Evolutionary conservation across 1,140 invertebrate genomes (phyloP).

Genomic region (Halyomorpha halys): DNA sequence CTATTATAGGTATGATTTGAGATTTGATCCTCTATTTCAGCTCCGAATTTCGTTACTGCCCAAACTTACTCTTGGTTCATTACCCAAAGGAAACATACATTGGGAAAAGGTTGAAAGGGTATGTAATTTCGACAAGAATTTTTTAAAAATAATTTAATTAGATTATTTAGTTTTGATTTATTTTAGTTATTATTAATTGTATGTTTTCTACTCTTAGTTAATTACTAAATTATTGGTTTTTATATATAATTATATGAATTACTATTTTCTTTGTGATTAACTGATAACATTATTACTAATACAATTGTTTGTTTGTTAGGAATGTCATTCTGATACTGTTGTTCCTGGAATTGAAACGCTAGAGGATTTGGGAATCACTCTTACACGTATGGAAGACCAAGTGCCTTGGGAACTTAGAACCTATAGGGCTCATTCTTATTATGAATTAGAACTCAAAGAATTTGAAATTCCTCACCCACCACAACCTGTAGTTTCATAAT

Average conservation of each 20-base stretch:
- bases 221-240: no score
- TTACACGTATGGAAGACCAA: conserved; percentile 64
- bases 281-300: neutral
- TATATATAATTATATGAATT: neutral
- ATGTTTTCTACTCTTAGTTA: no score
- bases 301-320: conserved; percentile 41
- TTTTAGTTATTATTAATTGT: no score
- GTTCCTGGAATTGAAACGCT: conserved; percentile 57
- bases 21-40: conserved; percentile 55
- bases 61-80: conserved; percentile 40
- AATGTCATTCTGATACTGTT: conserved; percentile 61
- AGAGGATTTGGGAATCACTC: conserved; percentile 73
- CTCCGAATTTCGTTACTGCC: conserved; percentile 53
- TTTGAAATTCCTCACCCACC: conserved; percentile 55
- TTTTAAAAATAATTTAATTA: no score
- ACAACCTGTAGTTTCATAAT: conserved; percentile 27
- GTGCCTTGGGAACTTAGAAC: conserved; percentile 65
- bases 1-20: conserved; percentile 57
- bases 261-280: neutral
- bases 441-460: conserved; percentile 64
- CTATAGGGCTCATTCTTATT: conserved; percentile 51
- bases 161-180: conserved; percentile 19
- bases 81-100: conserved; percentile 53
- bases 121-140: conserved; percentile 30
- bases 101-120: conserved; percentile 74